phyloP scores from a whole-genome alignment of 2,113 vertebrate genomes.

The Phalacrocorax brasilianus region DNA sequence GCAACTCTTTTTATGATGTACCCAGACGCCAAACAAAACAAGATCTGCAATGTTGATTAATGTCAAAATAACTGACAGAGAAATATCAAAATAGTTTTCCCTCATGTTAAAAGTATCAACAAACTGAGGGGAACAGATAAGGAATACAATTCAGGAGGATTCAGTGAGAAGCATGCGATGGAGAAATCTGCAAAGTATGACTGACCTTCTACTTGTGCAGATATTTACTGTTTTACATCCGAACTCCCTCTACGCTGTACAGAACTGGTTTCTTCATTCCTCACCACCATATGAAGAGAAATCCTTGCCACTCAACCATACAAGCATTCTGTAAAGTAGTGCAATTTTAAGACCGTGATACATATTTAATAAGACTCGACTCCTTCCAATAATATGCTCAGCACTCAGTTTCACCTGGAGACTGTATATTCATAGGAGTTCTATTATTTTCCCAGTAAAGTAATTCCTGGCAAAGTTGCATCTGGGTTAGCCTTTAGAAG shows the following conservation, averaged over 20 bases:
- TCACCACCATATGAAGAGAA: neutral
- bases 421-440: neutral
- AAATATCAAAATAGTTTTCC: conserved; percentile 62
- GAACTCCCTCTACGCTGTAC: neutral
- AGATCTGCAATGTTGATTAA: conserved; percentile 61
- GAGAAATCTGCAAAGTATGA: neutral
- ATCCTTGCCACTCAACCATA: neutral
- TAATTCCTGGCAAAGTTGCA: conserved; percentile 17
- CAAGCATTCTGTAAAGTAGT: neutral
- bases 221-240: neutral
- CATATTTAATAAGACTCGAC: neutral
- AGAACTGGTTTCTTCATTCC: neutral
- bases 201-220: neutral
- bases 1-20: conserved; percentile 70
- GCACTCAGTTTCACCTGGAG: neutral
- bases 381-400: neutral
- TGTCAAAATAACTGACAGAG: conserved; percentile 66
- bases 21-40: conserved; percentile 64
- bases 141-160: neutral
- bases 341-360: neutral
- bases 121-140: neutral
- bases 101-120: conserved; percentile 51
- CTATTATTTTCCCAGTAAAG: conserved; percentile 27
- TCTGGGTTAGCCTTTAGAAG: neutral
- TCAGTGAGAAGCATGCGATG: neutral